Conservation (phyloP, 2,888 invertebrate species). For the Cactoblastis cactorum region DNA sequence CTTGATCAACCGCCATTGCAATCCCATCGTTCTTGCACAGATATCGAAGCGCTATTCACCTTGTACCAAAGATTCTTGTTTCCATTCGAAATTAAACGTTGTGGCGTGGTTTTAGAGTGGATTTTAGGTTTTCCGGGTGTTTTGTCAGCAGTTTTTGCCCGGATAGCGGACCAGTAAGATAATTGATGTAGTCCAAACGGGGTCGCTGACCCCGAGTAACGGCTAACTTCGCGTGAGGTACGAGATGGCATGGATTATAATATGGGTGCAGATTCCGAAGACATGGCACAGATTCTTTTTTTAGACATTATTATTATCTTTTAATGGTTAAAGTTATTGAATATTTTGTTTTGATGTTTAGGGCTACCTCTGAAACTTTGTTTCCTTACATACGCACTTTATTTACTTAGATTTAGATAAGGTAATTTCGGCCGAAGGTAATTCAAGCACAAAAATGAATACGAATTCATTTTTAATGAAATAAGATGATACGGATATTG, state of each 20-base stretch:
- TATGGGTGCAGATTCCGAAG: neutral
- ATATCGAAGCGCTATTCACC: neutral
- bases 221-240: slow-evolving; percentile 18
- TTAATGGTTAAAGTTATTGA: too few relatives aligned
- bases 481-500: too few relatives aligned
- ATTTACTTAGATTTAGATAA: too few relatives aligned
- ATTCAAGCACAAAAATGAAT: too few relatives aligned
- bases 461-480: too few relatives aligned
- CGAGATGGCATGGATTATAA: slow-evolving; percentile 9
- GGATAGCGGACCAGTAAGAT: slow-evolving; percentile 14
- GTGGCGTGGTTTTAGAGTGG: neutral
- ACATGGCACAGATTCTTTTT: neutral
- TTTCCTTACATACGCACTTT: too few relatives aligned
- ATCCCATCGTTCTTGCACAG: neutral
- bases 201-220: slow-evolving; percentile 22
- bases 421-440: too few relatives aligned
- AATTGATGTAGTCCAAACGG: slow-evolving; percentile 22
- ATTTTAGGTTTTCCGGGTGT: neutral
- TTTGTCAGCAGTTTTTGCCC: slow-evolving; percentile 9
- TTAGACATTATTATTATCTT: too few relatives aligned
- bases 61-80: neutral
- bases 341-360: too few relatives aligned
- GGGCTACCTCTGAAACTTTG: too few relatives aligned
- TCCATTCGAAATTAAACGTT: neutral
- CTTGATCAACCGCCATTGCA: neutral